Evolutionary conservation across 2,113 vertebrate species (phyloP), one percentile per base, ranked within the genome.

Genomic region (Sorex fumeus): DNA sequence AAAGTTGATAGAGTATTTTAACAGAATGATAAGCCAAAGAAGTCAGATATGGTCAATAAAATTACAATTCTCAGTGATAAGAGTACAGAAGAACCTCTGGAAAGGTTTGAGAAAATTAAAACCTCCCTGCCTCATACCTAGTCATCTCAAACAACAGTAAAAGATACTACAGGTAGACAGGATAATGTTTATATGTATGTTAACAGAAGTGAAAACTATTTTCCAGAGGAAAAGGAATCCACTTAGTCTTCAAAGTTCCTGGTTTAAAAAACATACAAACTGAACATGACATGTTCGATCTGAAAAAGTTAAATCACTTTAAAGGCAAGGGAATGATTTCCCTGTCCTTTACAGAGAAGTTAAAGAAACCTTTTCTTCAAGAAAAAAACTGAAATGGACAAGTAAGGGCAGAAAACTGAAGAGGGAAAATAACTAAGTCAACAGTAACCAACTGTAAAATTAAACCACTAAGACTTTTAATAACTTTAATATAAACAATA

Each of bases 361-460:
- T 76, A 71, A 34, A 88, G 81, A 90, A 36, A 12, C 27, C 8
- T 30, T 66, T 79, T 95, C 13, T 90, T 83, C 72, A 90, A 91
- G 93, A 21, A 88, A 76, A 76, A 94, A 93, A 91, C 57, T 91
- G 32, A 90, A 81, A 15, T 78, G 32, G n/a, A 27, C 19, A 81
- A 13, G 30, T 62, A 85, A 71, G 10, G 25, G 43, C 21, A 85
- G 23, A 94, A 93, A 94, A 28, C 36, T 78, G 19, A 96, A 74
- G n/a, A 87, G 19, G 16, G 13, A 93, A 91, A 93, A 74, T 66
- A 92, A 83, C 30, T n/a, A 86, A 1, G n/a, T 70, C 91, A 91
- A 75, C 8, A 15, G n/a, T 50, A 71, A 21, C 25, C 1, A 15
- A 69, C 45, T 67, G 12, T 90, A 81, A 81, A 30, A 62, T 36